Evolutionary conservation across 1,140 invertebrate genomes (phyloP).

Genomic region (Hirudo medicinalis): DNA sequence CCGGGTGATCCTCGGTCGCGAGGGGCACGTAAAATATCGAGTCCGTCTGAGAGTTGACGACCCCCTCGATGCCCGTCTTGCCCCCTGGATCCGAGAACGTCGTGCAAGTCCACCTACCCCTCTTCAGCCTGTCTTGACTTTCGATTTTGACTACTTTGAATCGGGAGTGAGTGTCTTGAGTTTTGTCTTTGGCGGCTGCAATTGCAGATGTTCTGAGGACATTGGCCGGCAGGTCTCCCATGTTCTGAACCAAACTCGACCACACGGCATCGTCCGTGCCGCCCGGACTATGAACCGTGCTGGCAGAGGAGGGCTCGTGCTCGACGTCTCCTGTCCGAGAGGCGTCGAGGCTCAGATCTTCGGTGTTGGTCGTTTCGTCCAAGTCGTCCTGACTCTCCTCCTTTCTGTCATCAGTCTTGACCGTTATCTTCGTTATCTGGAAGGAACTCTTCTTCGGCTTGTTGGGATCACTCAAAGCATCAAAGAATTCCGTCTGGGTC

Average conservation of each 20-base stretch:
- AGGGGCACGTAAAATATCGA: slow-evolving; percentile 14
- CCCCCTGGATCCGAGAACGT: slow-evolving; percentile 4
- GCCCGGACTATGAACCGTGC: slow-evolving; percentile 14
- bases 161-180: slow-evolving; percentile 3
- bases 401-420: slow-evolving; percentile 7
- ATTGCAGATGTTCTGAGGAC: background rate
- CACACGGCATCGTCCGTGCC: slow-evolving; percentile 9
- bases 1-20: slow-evolving; percentile 9
- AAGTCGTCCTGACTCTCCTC: slow-evolving; percentile 9
- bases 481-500: background rate
- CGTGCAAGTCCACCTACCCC: slow-evolving; percentile 12
- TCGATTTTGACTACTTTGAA: slow-evolving; percentile 20
- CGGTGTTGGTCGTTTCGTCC: slow-evolving; percentile 17
- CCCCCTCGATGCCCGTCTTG: background rate
- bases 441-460: slow-evolving; percentile 18
- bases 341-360: slow-evolving; percentile 16
- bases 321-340: slow-evolving; percentile 13
- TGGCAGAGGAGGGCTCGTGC: slow-evolving; percentile 15
- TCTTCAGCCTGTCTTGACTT: slow-evolving; percentile 16
- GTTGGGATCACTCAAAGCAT: slow-evolving; percentile 11
- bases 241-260: background rate
- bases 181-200: slow-evolving; percentile 8
- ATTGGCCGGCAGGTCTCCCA: background rate
- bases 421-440: slow-evolving; percentile 16
- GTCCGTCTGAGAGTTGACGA: background rate